Evolutionary conservation across 2,888 invertebrate species (phyloP).

Genomic region (Caenorhabditis zanzibari): DNA sequence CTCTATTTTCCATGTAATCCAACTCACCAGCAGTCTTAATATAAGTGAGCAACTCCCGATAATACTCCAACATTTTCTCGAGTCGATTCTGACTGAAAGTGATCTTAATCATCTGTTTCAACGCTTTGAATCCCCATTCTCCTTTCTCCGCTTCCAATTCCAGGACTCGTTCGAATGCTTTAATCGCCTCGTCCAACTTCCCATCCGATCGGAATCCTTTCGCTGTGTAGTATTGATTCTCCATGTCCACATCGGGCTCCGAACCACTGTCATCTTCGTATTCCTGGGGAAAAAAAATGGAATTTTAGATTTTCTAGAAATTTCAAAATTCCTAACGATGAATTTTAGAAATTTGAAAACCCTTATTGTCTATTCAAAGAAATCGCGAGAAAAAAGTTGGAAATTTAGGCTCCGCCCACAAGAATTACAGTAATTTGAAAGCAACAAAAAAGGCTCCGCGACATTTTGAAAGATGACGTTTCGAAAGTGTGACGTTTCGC

Average conservation of each 20-base stretch:
- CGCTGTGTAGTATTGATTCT: slow-evolving; percentile 99
- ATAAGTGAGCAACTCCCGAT: slow-evolving; percentile 96
- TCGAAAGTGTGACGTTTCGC: no score
- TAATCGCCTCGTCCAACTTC: slow-evolving; percentile 93
- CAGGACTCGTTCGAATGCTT: slow-evolving; percentile 92
- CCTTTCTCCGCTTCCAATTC: slow-evolving; percentile 98
- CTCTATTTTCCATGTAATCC: no score
- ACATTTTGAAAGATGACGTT: no score
- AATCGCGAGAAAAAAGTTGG: no score
- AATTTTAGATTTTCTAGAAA: not conserved
- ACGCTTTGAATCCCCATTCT: slow-evolving; percentile 99
- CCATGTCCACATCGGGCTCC: slow-evolving; percentile 98
- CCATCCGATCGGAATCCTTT: slow-evolving; percentile 96
- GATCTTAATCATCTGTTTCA: slow-evolving; percentile 99
- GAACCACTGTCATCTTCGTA: slow-evolving; percentile 99
- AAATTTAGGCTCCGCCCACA: no score
- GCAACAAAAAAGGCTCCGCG: no score
- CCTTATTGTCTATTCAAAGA: no score
- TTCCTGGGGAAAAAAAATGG: slow-evolving; percentile 86
- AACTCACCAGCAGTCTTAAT: slow-evolving; percentile 91
- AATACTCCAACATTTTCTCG: slow-evolving; percentile 95
- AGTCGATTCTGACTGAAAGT: slow-evolving; percentile 97
- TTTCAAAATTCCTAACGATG: not conserved
- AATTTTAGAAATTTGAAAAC: no score
- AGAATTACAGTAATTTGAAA: no score